A percentile compares a stretch with the other conserved stretches of the same genome.
phyloP scores from a whole-genome alignment of 2,888 invertebrate genomes.

The Glaucopsyche alexis region DNA sequence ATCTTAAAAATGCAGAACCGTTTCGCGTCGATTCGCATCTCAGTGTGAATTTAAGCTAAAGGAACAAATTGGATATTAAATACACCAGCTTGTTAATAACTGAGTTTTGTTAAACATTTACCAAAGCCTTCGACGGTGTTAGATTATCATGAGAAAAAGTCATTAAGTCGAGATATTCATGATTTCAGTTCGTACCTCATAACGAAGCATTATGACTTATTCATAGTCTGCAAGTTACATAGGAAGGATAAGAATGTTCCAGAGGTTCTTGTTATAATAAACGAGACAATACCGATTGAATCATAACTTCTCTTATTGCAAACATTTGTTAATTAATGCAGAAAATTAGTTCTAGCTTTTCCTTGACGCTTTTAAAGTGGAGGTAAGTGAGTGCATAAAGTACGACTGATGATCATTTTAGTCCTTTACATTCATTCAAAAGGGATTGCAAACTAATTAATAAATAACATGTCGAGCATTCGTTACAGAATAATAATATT shows the following conservation, averaged over 20 bases:
- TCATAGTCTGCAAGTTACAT: slow-evolving; percentile 67
- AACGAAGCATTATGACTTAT: slow-evolving; percentile 75
- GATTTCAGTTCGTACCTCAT: slow-evolving; percentile 67
- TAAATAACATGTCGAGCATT: no score
- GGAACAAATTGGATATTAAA: slow-evolving; percentile 4
- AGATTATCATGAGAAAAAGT: slow-evolving; percentile 31
- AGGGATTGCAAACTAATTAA: no score
- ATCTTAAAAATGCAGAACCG: no score
- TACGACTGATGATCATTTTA: no score
- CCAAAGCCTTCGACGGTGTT: slow-evolving; percentile 20
- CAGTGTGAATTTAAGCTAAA: no score
- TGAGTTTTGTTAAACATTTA: slow-evolving; percentile 14
- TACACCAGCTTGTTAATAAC: not conserved
- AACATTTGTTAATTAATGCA: not conserved
- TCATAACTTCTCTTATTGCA: not conserved
- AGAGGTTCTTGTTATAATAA: slow-evolving; percentile 63
- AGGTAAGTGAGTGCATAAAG: no score
- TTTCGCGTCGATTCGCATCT: no score
- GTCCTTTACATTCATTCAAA: no score
- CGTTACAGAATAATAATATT: no score
- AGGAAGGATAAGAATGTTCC: slow-evolving; percentile 56
- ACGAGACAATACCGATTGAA: slow-evolving; percentile 62
- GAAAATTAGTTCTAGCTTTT: not conserved
- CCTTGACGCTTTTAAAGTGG: not conserved
- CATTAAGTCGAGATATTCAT: slow-evolving; percentile 44